phyloP scores from a whole-genome alignment of 2,113 vertebrate species.

The Sylvilagus bachmani region DNA sequence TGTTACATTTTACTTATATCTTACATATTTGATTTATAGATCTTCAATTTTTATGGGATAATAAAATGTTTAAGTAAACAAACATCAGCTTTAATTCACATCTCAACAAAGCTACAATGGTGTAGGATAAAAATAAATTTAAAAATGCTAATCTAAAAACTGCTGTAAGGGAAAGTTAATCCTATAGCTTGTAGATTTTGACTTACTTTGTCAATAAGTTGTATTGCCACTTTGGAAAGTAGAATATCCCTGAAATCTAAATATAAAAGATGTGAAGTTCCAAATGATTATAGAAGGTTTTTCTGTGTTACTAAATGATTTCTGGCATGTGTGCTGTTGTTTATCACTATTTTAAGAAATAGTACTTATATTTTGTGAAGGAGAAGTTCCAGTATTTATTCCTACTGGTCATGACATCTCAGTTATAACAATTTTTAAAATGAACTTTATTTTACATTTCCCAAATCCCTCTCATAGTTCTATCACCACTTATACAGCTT shows the following conservation, averaged over 20 bases:
- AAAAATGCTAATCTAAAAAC: constrained; percentile 5
- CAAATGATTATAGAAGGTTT: not conserved
- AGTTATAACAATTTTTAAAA: not conserved
- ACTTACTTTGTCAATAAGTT: not conserved
- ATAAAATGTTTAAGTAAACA: not conserved
- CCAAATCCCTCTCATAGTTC: not conserved
- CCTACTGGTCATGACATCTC: not conserved
- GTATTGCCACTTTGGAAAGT: not conserved
- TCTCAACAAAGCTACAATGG: not conserved
- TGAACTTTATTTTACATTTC: constrained; percentile 56
- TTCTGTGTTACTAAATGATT: not conserved
- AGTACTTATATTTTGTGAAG: not conserved
- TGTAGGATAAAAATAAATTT: not conserved
- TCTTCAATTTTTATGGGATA: constrained; percentile 6
- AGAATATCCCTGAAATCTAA: not conserved
- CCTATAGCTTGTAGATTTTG: not conserved
- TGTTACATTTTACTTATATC: not conserved
- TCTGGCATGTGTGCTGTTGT: not conserved
- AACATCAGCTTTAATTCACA: not conserved
- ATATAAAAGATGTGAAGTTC: constrained; percentile 21
- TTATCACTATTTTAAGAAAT: constrained; percentile 34
- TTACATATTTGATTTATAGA: not conserved
- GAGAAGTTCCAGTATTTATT: not conserved
- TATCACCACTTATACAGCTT: not conserved
- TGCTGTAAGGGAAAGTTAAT: not conserved